Percentiles rank a stretch among this genome's conserved stretches.
These are phyloP conservation scores for Sebastolobus alascanus DNA, from an alignment of 2,797 vertebrate genomes.

Conservation along the genomic window DNA sequence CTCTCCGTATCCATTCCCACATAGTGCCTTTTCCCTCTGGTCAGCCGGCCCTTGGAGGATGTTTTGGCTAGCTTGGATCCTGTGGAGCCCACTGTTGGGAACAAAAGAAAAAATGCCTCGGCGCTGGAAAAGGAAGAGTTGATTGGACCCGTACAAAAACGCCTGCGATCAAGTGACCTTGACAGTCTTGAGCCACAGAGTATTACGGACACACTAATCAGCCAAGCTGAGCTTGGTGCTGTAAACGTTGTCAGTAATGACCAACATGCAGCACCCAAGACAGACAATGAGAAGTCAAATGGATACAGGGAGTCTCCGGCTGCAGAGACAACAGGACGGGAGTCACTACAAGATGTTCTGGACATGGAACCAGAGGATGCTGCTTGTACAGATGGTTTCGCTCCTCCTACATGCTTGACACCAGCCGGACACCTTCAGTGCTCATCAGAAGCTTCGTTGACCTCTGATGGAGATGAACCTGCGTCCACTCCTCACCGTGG, in stretches of 20 bases:
- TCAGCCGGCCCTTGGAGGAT: slow-evolving; percentile 88
- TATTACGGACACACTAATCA: neutral
- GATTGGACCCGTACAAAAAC: slow-evolving; percentile 56
- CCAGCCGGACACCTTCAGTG: slow-evolving; percentile 5
- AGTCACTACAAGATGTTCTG: neutral
- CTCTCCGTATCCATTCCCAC: neutral
- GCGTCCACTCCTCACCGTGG: neutral
- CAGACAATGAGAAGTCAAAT: slow-evolving; percentile 18
- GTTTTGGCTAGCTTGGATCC: slow-evolving; percentile 83
- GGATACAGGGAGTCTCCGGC: neutral
- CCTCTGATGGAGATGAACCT: neutral
- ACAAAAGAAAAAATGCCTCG: slow-evolving; percentile 67
- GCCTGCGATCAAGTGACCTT: slow-evolving; percentile 30
- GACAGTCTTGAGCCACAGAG: neutral
- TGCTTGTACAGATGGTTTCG: slow-evolving; percentile 1
- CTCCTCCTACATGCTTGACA: neutral
- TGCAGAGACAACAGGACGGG: slow-evolving; percentile 1
- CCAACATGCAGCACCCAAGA: neutral
- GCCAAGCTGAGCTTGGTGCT: neutral
- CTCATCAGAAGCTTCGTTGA: slow-evolving; percentile 22
- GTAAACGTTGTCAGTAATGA: slow-evolving; percentile 5
- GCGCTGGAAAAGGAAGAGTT: slow-evolving; percentile 45
- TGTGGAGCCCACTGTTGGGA: slow-evolving; percentile 28
- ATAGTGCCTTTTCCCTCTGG: slow-evolving; percentile 97
- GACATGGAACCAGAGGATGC: neutral